Conservation (phyloP, 2,888 invertebrate genomes). For the Lottia scabra region DNA sequence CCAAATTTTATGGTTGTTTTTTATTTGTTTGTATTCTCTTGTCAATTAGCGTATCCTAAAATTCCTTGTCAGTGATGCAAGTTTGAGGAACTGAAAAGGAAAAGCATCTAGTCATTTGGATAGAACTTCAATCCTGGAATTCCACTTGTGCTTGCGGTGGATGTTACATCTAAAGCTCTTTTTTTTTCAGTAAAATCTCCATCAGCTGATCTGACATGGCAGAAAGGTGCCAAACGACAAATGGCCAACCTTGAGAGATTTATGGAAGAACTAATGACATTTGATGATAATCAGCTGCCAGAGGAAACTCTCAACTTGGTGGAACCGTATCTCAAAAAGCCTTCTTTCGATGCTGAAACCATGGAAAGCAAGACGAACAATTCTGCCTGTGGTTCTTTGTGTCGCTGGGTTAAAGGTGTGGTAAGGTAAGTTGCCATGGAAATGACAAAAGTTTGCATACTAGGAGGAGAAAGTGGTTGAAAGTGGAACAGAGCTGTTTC, state of each 20-base stretch:
- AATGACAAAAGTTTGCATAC: too few relatives aligned
- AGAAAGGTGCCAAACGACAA: slow-evolving; percentile 69
- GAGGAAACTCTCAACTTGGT: slow-evolving; percentile 65
- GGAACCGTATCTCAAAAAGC: slow-evolving; percentile 66
- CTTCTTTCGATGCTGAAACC: slow-evolving; percentile 63
- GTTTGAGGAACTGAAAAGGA: too few relatives aligned
- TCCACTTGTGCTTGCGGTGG: too few relatives aligned
- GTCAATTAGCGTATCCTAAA: too few relatives aligned
- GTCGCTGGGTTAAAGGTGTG: slow-evolving; percentile 68
- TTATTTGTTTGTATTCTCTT: too few relatives aligned
- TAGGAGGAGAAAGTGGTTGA: too few relatives aligned
- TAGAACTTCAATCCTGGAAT: too few relatives aligned
- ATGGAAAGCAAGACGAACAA: slow-evolving; percentile 61
- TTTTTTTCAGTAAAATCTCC: slow-evolving; percentile 65
- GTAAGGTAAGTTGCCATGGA: slow-evolving; percentile 56
- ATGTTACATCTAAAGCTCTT: too few relatives aligned
- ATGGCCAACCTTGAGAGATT: slow-evolving; percentile 70
- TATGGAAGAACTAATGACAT: slow-evolving; percentile 67
- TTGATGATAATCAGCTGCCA: slow-evolving; percentile 67
- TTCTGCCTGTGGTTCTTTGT: slow-evolving; percentile 65
- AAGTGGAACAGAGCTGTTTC: too few relatives aligned
- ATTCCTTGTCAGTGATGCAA: too few relatives aligned
- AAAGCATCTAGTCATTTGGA: too few relatives aligned
- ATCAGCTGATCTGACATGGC: slow-evolving; percentile 68
- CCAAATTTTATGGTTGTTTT: too few relatives aligned